These are phyloP conservation scores for Erethizon dorsatum DNA, from an alignment of 2,797 vertebrate species.

Conservation along the genomic window DNA sequence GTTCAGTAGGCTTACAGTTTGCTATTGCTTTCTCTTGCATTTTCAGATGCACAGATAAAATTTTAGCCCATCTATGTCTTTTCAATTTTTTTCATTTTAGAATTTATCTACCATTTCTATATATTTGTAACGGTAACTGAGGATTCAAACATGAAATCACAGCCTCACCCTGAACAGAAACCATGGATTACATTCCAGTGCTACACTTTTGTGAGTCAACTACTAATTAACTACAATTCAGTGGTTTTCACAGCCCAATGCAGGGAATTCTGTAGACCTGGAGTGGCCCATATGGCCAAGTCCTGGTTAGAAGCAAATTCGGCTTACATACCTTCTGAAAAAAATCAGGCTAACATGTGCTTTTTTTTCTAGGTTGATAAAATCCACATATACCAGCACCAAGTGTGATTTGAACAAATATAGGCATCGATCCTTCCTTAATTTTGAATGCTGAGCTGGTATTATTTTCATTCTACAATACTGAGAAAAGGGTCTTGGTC, in stretches of 20 bases:
- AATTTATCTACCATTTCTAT: neutral
- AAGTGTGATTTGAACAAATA: conserved; percentile 23
- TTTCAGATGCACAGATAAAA: conserved; percentile 23
- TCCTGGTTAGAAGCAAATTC: neutral
- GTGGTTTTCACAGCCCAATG: neutral
- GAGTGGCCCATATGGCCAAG: neutral
- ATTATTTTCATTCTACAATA: conserved; percentile 7
- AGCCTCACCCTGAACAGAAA: conserved; percentile 45
- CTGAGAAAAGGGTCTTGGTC: conserved; percentile 19
- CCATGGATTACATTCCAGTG: neutral
- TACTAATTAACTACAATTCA: neutral
- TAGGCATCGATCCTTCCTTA: conserved; percentile 6
- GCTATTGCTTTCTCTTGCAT: conserved; percentile 25
- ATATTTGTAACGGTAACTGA: conserved; percentile 2
- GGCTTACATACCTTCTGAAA: neutral
- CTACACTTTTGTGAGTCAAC: conserved; percentile 15
- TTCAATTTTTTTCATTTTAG: conserved; percentile 44
- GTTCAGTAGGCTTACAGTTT: neutral
- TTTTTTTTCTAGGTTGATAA: neutral
- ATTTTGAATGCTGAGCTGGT: neutral
- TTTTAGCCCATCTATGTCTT: neutral
- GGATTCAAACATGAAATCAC: conserved; percentile 13
- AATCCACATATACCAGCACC: conserved; percentile 23
- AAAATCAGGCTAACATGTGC: neutral
- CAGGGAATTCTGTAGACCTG: neutral